Conservation (phyloP, 2,888 invertebrate species). For the Himalopsyche anomala region DNA sequence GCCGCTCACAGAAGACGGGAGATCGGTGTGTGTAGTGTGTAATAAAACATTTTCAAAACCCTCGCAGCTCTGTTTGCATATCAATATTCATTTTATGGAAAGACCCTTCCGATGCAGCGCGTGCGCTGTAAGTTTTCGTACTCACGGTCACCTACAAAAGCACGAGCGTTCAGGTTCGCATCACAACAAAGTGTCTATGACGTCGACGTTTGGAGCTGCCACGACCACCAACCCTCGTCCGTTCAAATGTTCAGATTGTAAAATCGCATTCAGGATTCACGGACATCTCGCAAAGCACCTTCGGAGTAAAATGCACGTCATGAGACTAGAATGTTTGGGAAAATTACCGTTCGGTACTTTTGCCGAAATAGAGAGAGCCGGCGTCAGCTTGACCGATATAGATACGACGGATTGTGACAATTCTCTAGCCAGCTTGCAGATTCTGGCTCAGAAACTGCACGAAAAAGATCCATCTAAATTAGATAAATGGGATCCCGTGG, state of each 20-base stretch:
- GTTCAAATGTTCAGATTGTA: slow-evolving; percentile 97
- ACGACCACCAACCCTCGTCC: slow-evolving; percentile 95
- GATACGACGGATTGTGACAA: slow-evolving; percentile 98
- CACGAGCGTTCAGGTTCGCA: slow-evolving; percentile 95
- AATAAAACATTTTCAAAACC: slow-evolving; percentile 94
- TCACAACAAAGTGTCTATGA: slow-evolving; percentile 94
- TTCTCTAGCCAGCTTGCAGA: slow-evolving; percentile 91
- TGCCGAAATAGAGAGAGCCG: slow-evolving; percentile 94
- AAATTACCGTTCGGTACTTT: slow-evolving; percentile 96
- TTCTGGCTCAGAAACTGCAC: slow-evolving; percentile 87
- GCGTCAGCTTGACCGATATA: slow-evolving; percentile 93
- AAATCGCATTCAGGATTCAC: slow-evolving; percentile 96
- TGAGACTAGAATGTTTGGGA: slow-evolving; percentile 93
- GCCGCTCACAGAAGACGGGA: slow-evolving; percentile 83
- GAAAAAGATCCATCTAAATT: slow-evolving; percentile 89
- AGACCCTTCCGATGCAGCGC: slow-evolving; percentile 93
- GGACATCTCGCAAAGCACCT: slow-evolving; percentile 98
- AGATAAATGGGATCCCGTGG: slow-evolving; percentile 78
- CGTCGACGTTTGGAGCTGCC: slow-evolving; percentile 89
- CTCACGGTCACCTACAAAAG: slow-evolving; percentile 94
- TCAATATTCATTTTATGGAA: slow-evolving; percentile 97
- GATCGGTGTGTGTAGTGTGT: slow-evolving; percentile 90
- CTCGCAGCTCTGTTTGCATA: slow-evolving; percentile 92
- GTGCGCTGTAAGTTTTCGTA: slow-evolving; percentile 93
- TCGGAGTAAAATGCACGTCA: slow-evolving; percentile 96